These are phyloP conservation scores for Lepidothrix coronata DNA, from an alignment of 2,113 vertebrate species.

Conservation along the genomic window DNA sequence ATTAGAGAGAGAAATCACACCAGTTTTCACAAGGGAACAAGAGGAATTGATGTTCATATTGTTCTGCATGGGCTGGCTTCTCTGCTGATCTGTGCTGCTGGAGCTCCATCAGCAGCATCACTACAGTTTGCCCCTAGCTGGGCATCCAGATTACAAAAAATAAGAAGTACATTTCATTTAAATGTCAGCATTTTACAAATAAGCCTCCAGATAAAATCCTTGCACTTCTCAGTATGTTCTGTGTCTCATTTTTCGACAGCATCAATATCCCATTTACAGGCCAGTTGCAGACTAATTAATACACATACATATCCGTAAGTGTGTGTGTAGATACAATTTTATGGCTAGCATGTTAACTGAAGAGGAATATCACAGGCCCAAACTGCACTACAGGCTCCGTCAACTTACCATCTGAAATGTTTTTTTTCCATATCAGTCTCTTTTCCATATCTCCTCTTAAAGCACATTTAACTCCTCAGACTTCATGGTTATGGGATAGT, in stretches of 20 bases:
- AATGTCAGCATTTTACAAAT: not conserved
- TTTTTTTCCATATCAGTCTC: not conserved
- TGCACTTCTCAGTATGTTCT: not conserved
- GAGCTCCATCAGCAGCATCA: not conserved
- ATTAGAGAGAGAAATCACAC: not conserved
- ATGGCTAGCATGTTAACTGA: not conserved
- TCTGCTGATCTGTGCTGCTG: not conserved
- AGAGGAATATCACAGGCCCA: not conserved
- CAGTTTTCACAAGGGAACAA: not conserved
- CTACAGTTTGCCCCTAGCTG: not conserved
- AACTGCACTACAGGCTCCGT: not conserved
- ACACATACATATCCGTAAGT: not conserved
- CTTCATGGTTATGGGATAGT: not conserved
- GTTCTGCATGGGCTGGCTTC: not conserved
- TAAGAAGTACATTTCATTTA: not conserved
- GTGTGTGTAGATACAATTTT: not conserved
- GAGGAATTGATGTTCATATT: not conserved
- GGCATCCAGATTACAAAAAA: not conserved
- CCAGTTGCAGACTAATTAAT: not conserved
- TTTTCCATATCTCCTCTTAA: not conserved
- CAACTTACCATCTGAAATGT: not conserved
- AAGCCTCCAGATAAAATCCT: not conserved
- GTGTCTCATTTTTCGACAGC: not conserved
- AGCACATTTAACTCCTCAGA: not conserved
- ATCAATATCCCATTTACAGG: not conserved